Conservation (phyloP, 2,113 vertebrate species). For the Ciconia stormi region DNA sequence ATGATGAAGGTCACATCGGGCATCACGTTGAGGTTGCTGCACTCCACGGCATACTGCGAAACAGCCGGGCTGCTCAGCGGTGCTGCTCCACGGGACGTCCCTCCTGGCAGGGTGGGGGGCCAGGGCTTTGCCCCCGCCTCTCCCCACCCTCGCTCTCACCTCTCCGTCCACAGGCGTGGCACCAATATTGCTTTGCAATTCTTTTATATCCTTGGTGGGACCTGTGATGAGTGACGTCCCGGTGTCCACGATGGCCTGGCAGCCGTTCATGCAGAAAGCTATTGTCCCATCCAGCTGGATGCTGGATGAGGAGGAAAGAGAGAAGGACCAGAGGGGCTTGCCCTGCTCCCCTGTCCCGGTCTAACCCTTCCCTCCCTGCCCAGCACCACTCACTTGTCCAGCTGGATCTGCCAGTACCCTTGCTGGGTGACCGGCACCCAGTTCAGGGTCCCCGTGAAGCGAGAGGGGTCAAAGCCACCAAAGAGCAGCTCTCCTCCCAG, state of each 20-base stretch:
- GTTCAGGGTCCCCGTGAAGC: constrained; percentile 72
- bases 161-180: constrained; percentile 55
- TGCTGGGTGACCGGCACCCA: constrained; percentile 79
- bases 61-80: not conserved
- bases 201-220: constrained; percentile 57
- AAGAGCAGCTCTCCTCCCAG: constrained; percentile 74
- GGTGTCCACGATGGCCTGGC: constrained; percentile 82
- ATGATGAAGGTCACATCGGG: constrained; percentile 75
- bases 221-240: constrained; percentile 75
- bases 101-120: not conserved
- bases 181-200: constrained; percentile 66
- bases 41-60: constrained; percentile 62
- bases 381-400: constrained; percentile 72
- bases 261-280: constrained; percentile 65
- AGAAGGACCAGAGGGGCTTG: not conserved
- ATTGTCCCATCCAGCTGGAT: constrained; percentile 55
- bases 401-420: constrained; percentile 79
- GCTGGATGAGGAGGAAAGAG: constrained; percentile 36
- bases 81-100: rapidly evolving
- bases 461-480: constrained; percentile 74
- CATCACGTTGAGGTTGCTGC: constrained; percentile 61
- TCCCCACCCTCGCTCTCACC: not conserved
- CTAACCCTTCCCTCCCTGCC: not conserved
- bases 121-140: not conserved
- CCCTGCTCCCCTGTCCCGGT: not conserved